A percentile compares a stretch with the other conserved stretches of the same genome.
These are phyloP conservation scores for Triops longicaudatus DNA, from an alignment of 1,140 invertebrate genomes.

Conservation along the genomic window DNA sequence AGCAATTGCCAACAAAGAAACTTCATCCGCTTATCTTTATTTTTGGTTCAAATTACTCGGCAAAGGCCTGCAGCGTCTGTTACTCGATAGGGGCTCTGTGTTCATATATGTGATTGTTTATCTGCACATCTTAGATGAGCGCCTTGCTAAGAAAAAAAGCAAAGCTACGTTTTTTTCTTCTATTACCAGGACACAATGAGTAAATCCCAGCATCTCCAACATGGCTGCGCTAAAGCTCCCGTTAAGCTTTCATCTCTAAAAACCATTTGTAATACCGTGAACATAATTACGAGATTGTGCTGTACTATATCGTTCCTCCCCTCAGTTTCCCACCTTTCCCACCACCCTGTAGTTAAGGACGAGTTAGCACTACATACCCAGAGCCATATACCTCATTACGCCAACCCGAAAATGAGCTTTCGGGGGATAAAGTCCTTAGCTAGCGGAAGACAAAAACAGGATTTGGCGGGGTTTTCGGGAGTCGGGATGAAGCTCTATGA, in stretches of 20 bases:
- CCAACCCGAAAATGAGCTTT: not conserved
- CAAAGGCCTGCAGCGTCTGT: too few species aligned
- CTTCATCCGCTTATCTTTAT: too few species aligned
- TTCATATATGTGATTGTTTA: too few species aligned
- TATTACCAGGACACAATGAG: not conserved
- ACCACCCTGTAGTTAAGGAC: not conserved
- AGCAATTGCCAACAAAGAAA: too few species aligned
- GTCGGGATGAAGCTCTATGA: not conserved
- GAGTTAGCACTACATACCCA: not conserved
- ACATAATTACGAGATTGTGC: not conserved
- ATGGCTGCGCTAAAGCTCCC: not conserved
- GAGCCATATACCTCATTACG: constrained; percentile 3
- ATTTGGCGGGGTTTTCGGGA: not conserved
- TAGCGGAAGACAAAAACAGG: constrained; percentile 4
- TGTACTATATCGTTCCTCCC: not conserved
- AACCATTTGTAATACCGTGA: constrained; percentile 3
- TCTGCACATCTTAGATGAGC: not conserved
- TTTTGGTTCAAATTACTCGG: too few species aligned
- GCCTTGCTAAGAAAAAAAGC: not conserved
- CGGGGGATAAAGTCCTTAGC: constrained; percentile 3
- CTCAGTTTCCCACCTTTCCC: not conserved
- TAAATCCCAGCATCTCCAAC: not conserved
- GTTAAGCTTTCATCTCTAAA: not conserved
- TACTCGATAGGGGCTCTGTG: too few species aligned
- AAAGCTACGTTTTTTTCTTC: not conserved